Evolutionary conservation across 2,888 invertebrate genomes (phyloP), one percentile per base, ranked within the genome.

Genomic region (Epistrophe eligans): DNA sequence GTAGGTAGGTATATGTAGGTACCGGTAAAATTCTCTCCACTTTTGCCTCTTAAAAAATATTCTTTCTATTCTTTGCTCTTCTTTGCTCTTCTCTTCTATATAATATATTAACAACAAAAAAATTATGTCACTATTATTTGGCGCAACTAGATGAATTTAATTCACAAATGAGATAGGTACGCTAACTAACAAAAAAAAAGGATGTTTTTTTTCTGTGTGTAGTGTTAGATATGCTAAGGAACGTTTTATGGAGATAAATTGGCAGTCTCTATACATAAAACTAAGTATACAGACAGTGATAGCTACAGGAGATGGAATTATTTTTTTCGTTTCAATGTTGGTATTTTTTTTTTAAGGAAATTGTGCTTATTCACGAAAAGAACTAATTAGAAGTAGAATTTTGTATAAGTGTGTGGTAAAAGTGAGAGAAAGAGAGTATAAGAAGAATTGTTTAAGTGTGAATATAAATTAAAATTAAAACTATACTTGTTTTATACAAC

Each of bases 201-300:
- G 32, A 45, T 55, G 3, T 43, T 67, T 79, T 57, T 60, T 24
- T 48, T 43, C 17, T 17, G 13, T 0, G 4, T 35, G 8, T 35
- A 45, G 70, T 43, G 45, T 58, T 60, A 77, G 81, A 77, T 81
- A 70, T 80, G 81, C 81, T 73, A 80, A 77, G 55, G 77, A 81
- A 81, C 77, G 64, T 85, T 85, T 85, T 85, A 81, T 85, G 81
- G 62, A 77, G 84, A 85, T 85, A 85, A 81, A 85, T 85, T 85
- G 77, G 73, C 60, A 57, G 81, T 64, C 43, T 40, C 43, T 62
- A 38, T 35, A 67, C 7, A 62, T 11, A 60, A 15, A 43, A 40
- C 43, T 43, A 15, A 9, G 24, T 67, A 17, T 40, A 11, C 15
- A 11, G 28, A 55, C 24, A 70, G n/a, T 17, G 55, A 55, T 55